Evolutionary conservation across 2,888 invertebrate species (phyloP), one percentile per base, ranked within the genome.

Genomic region (Dione vanillae): DNA sequence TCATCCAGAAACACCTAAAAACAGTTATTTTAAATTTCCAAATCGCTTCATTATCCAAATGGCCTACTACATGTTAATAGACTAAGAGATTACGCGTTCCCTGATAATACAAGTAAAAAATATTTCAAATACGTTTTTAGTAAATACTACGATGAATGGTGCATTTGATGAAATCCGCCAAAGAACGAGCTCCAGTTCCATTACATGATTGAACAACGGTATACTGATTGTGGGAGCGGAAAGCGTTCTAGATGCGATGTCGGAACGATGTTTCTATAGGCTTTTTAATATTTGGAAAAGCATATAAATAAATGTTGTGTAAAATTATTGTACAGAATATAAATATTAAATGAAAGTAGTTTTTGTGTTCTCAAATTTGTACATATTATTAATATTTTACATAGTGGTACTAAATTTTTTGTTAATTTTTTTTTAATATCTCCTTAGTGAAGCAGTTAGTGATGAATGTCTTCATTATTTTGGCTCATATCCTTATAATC

Each of bases 121-220:
- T 69, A 67, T 77, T 75, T 74, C 69, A 76, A 77, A 77, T 78
- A 77, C 71, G 69, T 75, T 73, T 77, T 77, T 75, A 69, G 74
- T 59, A 65, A 64, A 40, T 65, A 54, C 64, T 64, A 67, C 71
- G 72, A 62, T 76, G 76, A 76, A 76, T 76, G 75, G 72, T 76
- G 78, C 76, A 77, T 77, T 79, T 76, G 77, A 78, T 77, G 75
- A 75, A 78, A 76, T 74, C 73, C 74, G 69, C 67, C 68, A 78
- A 76, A 75, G 75, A 75, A 73, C 76, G 69, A 67, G 71, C 72
- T 37, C 61, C 43, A 66, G 71, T 52, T 81, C 82, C 82, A 81
- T 82, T 82, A 83, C 81, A 76, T 81, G 70, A 70, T 70, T 70
- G 70, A 67, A 67, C 64, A 49, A 64, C 64, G 47, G 64, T 45